These are phyloP conservation scores for Erythrolamprus reginae DNA, from an alignment of 2,113 vertebrate species.

Conservation along the genomic window DNA sequence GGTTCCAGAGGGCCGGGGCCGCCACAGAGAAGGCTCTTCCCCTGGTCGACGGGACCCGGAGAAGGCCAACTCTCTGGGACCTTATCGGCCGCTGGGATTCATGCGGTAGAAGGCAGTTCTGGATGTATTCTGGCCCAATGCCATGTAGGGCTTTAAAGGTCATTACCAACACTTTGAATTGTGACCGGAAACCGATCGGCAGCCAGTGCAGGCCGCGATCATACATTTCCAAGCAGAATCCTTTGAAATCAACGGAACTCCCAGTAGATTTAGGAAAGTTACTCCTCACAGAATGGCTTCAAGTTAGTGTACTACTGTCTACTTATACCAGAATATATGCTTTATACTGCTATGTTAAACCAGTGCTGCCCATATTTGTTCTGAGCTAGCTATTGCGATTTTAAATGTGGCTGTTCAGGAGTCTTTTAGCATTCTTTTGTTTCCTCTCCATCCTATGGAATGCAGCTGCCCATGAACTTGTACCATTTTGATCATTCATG, in stretches of 20 bases:
- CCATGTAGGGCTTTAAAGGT: too few species aligned
- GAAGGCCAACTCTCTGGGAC: too few species aligned
- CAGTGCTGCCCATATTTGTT: constrained; percentile 38
- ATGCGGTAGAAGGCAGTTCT: too few species aligned
- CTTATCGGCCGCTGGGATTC: too few species aligned
- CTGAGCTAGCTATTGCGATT: constrained; percentile 66
- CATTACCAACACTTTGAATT: too few species aligned
- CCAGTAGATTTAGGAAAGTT: neutral
- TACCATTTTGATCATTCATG: constrained; percentile 75
- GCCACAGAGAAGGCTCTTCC: too few species aligned
- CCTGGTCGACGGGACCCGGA: too few species aligned
- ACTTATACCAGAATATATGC: too few species aligned
- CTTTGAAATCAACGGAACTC: neutral
- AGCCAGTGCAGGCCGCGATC: too few species aligned
- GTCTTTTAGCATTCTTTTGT: constrained; percentile 75
- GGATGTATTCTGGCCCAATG: too few species aligned
- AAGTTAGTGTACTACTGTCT: neutral
- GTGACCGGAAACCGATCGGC: too few species aligned
- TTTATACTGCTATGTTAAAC: constrained; percentile 35
- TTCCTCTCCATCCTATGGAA: constrained; percentile 72
- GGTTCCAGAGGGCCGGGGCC: too few species aligned
- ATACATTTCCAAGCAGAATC: neutral
- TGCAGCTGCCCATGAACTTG: constrained; percentile 76
- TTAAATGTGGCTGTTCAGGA: constrained; percentile 65
- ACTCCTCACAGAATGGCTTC: neutral